These are phyloP conservation scores for Chrosomus eos DNA, from an alignment of 2,797 vertebrate species.

Conservation along the genomic window DNA sequence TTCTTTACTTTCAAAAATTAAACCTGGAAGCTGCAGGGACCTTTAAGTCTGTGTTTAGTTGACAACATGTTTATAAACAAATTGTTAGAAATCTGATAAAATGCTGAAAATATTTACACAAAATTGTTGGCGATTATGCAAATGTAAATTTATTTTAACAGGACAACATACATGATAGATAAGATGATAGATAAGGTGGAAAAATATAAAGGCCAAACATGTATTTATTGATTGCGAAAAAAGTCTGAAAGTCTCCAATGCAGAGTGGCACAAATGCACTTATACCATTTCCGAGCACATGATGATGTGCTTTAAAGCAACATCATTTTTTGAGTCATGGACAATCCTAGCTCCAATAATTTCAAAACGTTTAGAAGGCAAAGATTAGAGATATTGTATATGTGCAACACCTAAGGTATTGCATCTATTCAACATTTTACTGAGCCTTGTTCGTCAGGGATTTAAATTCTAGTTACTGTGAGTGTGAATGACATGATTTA, in stretches of 20 bases:
- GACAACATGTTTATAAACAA: too few species aligned
- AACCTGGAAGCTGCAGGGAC: too few species aligned
- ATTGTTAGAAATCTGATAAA: not conserved
- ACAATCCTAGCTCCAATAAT: not conserved
- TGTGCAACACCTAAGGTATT: not conserved
- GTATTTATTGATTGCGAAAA: not conserved
- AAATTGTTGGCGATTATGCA: too few species aligned
- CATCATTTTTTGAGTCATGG: not conserved
- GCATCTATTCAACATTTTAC: not conserved
- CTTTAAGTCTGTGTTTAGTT: too few species aligned
- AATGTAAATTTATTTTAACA: too few species aligned
- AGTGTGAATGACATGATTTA: not conserved
- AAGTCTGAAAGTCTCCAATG: too few species aligned
- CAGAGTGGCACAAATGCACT: not conserved
- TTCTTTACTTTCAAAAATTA: too few species aligned
- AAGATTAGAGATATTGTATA: not conserved
- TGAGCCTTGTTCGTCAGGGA: not conserved
- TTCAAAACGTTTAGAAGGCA: not conserved
- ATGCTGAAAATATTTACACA: too few species aligned
- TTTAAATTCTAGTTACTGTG: not conserved
- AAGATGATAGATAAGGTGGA: not conserved
- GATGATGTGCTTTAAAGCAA: not conserved
- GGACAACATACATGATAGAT: not conserved
- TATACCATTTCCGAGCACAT: not conserved
- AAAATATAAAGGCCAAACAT: not conserved